Evolutionary conservation across 2,797 vertebrate species (phyloP), one percentile per base, ranked within the genome.

Genomic region (Hapalemur alaotrensis): DNA sequence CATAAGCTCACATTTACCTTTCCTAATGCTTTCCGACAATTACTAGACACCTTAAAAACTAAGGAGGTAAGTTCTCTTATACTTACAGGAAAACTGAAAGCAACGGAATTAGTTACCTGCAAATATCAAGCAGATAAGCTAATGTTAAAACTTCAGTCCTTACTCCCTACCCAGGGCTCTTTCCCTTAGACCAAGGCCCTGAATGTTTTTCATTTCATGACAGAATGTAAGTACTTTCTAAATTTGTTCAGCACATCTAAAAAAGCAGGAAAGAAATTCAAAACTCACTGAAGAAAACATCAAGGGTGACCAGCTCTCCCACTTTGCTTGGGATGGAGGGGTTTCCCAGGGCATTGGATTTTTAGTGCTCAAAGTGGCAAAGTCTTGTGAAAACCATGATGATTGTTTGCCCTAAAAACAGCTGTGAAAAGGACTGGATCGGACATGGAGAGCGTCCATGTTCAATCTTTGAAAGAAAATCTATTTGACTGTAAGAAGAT

Each of bases 381-480:
- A 69, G 50, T 70, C 52, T 52, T 43, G 22, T 3, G 28, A 32
- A 43, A 52, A 84, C 7, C 22, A 1, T 52, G 17, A 70, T 65
- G 41, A 41, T 0, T 46, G 17, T 38, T 80, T 57, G 57, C 46
- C 22, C 30, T 48, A 88, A 91, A 95, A 80, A 69, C 22, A 91
- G 6, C 20, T 67, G 72, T 35, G 48, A 69, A 70, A 91, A 89
- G 41, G 46, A 35, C 7, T 91, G 22, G 59, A 59, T 6, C 91
- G 57, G 32, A 86, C 23, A 22, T 69, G 28, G 28, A 35, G 28
- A 61, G 10, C 28, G 3, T 67, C 15, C 32, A 32, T 48, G 32
- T 30, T 67, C 32, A 85, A 91, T 20, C 61, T 91, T 38, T 70
- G 59, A 78, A 87, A 84, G 63, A 87, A 91, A 96, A 75, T 73